These are phyloP conservation scores for Cassiopea xamachana DNA, from an alignment of 30 jellyfish, hydroid and myxozoan species.

Conservation along the genomic window DNA sequence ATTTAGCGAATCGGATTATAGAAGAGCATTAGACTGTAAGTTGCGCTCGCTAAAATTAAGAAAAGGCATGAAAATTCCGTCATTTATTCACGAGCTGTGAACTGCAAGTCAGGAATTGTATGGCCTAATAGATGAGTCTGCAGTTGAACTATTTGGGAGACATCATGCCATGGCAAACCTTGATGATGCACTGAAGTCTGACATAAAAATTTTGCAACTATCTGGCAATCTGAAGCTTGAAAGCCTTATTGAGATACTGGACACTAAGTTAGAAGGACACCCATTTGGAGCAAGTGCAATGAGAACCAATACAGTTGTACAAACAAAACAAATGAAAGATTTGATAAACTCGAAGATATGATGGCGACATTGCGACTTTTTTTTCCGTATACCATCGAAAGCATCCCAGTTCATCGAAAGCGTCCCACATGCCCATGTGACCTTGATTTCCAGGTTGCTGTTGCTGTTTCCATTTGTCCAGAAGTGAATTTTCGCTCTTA, in stretches of 20 bases:
- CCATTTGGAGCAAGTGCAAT: slow-evolving; percentile 9
- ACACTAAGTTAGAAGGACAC: slow-evolving; percentile 35
- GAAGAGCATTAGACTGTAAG: slow-evolving; percentile 23
- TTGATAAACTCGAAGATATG: neutral
- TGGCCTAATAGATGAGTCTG: slow-evolving; percentile 23
- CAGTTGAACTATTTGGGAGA: slow-evolving; percentile 22
- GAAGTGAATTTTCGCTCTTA: too few species aligned
- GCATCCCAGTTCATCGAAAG: too few species aligned
- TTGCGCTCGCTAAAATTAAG: slow-evolving; percentile 7
- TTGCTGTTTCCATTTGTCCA: too few species aligned
- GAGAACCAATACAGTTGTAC: neutral
- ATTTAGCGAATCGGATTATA: slow-evolving; percentile 54
- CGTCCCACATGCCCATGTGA: too few species aligned
- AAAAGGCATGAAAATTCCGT: slow-evolving; percentile 49
- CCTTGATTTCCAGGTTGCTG: too few species aligned
- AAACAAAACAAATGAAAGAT: neutral
- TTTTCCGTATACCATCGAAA: too few species aligned
- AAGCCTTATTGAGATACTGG: slow-evolving; percentile 31
- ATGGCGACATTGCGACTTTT: neutral
- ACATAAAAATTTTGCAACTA: slow-evolving; percentile 40
- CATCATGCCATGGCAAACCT: slow-evolving; percentile 23
- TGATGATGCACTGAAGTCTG: slow-evolving; percentile 19
- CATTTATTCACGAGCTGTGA: slow-evolving; percentile 32
- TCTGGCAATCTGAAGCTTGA: slow-evolving; percentile 51
- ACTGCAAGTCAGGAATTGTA: slow-evolving; percentile 28